These are phyloP conservation scores for Drosophila seclusa DNA, from an alignment of 2,888 invertebrate species.

Conservation along the genomic window DNA sequence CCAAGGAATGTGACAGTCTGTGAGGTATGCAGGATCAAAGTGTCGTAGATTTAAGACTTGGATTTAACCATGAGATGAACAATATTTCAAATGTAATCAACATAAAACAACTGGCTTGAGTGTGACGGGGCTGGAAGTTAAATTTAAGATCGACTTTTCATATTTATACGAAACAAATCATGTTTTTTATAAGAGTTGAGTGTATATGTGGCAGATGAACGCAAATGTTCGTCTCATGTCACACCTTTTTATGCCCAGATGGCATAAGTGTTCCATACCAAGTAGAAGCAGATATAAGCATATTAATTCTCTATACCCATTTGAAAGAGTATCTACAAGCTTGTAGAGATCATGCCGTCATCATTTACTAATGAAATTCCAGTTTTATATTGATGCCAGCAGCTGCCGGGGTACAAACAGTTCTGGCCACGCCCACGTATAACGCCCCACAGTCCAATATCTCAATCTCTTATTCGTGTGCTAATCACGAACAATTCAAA, in stretches of 20 bases:
- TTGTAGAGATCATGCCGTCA: slow-evolving; percentile 21
- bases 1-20: slow-evolving; percentile 39
- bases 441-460: slow-evolving; percentile 43
- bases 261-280: background rate
- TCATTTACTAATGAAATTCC: slow-evolving; percentile 2
- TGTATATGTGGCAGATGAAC: background rate
- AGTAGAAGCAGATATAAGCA: background rate
- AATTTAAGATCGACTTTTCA: background rate
- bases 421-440: slow-evolving; percentile 59
- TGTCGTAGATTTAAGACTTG: slow-evolving; percentile 40
- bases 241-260: background rate
- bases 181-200: background rate
- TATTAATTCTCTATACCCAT: background rate
- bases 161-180: background rate
- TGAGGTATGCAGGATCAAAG: slow-evolving; percentile 48
- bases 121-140: background rate
- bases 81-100: slow-evolving; percentile 20
- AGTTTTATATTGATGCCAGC: slow-evolving; percentile 32
- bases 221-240: background rate
- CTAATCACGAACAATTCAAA: slow-evolving; percentile 79
- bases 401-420: slow-evolving; percentile 59
- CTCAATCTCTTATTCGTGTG: slow-evolving; percentile 66
- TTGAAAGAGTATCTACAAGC: background rate
- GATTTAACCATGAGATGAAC: slow-evolving; percentile 12
- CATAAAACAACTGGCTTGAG: slow-evolving; percentile 1